Percentiles rank a stretch among this genome's conserved stretches.
Evolutionary conservation across 2,113 vertebrate species (phyloP).

Genomic region (Hoplias malabaricus): DNA sequence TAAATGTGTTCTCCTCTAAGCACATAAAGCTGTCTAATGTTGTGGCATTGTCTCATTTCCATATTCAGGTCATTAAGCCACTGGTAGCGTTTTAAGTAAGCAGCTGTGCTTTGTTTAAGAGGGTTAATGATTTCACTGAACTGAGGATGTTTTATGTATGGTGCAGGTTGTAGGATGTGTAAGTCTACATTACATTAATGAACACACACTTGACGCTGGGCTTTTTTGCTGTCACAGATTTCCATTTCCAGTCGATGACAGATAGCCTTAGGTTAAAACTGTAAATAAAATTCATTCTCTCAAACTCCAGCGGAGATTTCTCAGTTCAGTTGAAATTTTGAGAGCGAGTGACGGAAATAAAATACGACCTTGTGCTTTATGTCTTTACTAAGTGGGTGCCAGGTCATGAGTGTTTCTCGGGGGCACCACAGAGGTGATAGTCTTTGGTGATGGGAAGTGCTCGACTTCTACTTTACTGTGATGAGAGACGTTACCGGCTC

Average conservation of each 20-base stretch:
- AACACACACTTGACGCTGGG: too few species aligned
- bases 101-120: too few species aligned
- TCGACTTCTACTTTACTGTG: background rate
- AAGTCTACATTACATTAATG: too few species aligned
- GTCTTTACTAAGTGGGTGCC: background rate
- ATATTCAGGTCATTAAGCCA: too few species aligned
- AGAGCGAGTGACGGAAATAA: constrained; percentile 14
- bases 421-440: background rate
- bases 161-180: too few species aligned
- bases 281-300: background rate
- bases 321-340: background rate
- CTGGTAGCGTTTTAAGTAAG: too few species aligned
- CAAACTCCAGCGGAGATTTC: background rate
- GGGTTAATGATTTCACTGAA: too few species aligned
- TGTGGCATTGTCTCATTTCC: too few species aligned
- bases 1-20: too few species aligned
- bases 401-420: background rate
- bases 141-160: too few species aligned
- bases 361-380: background rate
- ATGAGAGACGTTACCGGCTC: background rate
- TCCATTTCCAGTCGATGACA: background rate
- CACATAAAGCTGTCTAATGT: too few species aligned
- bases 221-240: background rate
- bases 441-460: too few species aligned
- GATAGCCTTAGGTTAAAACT: background rate